Base-by-base conservation (phyloP, 2,797 vertebrate species). In the Ambastaia sidthimunki region DNA sequence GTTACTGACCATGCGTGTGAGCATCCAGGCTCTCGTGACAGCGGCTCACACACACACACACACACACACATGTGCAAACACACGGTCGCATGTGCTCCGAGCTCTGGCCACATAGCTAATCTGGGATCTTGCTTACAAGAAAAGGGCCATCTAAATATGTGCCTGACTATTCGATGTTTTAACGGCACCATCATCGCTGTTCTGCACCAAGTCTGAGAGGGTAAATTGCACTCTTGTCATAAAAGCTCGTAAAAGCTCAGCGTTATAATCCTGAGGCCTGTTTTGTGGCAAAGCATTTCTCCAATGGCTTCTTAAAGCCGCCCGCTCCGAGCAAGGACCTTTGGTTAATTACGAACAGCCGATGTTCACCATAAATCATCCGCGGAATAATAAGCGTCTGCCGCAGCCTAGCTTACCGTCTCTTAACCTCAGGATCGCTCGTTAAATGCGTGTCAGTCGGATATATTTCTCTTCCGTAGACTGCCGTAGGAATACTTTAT, bases 1-100 rank as follows among this genome's bases (percentile, higher is more conserved):
- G 90, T 92, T 92, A 90, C 90, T 93, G 92, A 92, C 94, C 93
- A 92, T 92, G 91, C 92, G 92, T 92, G 93, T 92, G 94, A 93
- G 92, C 92, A 92, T 92, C 91, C 88, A 91, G 91, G 82, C 88
- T 92, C 89, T 91, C 87, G 83, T 91, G 93, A 92, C 92, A 93
- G 92, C 87, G 91, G 89, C 88, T 89, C 37, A 55, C 60, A 54
- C 18, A 59, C 48, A 31, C 75, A 63, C 28, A 28, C 28, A 28
- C 50, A 62, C 48, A 50, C 28, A 34, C 69, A 54, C 68, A 18
- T 5, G 21, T 62, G 18, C 68, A 68, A 34, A 57, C 71, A 59
- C 9, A 25, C 31, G 7, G 23, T 31, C 31, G 28, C 52, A 76
- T 62, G 75, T 25, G 76, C 76, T 19, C n/a, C 28, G 18, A 63